A percentile compares a stretch with the other conserved stretches of the same genome.
These are phyloP conservation scores for Chrysaora quinquecirrha DNA, from an alignment of 30 jellyfish, hydroid and myxozoan species.

Conservation along the genomic window DNA sequence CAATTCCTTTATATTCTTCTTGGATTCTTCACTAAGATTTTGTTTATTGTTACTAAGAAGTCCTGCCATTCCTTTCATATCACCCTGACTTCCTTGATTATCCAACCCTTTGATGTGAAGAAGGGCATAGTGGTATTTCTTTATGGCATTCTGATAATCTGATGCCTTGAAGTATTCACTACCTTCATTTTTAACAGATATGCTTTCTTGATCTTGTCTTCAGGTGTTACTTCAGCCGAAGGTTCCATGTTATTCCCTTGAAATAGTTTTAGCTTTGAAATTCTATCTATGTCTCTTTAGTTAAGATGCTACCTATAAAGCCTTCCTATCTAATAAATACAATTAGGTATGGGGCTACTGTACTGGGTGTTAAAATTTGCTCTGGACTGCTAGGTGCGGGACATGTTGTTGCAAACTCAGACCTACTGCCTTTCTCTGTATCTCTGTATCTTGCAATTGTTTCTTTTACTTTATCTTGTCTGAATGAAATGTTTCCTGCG, in stretches of 20 bases:
- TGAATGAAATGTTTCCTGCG: too few species aligned
- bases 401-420: too few species aligned
- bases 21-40: constrained; percentile 22
- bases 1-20: constrained; percentile 36
- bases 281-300: too few species aligned
- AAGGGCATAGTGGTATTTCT: constrained; percentile 72
- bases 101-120: constrained; percentile 73
- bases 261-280: too few species aligned
- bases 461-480: too few species aligned
- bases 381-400: too few species aligned
- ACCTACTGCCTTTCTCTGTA: too few species aligned
- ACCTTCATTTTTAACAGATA: constrained; percentile 51
- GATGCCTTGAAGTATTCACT: constrained; percentile 57
- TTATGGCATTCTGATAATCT: constrained; percentile 65
- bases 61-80: background rate
- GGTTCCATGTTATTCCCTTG: constrained; percentile 28
- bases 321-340: too few species aligned
- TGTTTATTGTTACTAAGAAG: background rate
- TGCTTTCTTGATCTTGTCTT: constrained; percentile 59
- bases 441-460: too few species aligned
- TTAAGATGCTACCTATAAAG: too few species aligned
- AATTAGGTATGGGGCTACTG: too few species aligned
- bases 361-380: too few species aligned
- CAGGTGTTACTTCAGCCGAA: constrained; percentile 1
- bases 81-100: constrained; percentile 8